Conservation (phyloP, 2,797 vertebrate species). For the Lagodon rhomboides region DNA sequence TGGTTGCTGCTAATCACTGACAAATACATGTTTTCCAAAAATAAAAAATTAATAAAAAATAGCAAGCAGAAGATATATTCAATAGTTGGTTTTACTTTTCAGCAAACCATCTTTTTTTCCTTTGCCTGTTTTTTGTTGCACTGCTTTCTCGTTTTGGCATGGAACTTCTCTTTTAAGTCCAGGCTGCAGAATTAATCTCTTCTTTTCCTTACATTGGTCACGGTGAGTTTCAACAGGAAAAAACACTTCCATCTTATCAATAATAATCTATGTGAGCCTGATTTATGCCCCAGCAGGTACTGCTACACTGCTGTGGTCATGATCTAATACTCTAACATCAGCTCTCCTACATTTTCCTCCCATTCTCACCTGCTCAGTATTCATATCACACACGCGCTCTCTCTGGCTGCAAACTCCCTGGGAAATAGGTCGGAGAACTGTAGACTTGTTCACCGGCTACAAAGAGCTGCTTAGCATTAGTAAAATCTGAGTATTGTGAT, state of each 20-base stretch:
- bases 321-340: conserved; percentile 36
- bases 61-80: background rate
- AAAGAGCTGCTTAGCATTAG: conserved; percentile 58
- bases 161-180: conserved; percentile 8
- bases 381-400: conserved; percentile 58
- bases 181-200: conserved; percentile 40
- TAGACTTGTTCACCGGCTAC: conserved; percentile 43
- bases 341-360: conserved; percentile 27
- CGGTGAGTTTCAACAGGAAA: conserved; percentile 35
- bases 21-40: background rate
- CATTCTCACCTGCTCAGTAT: conserved; percentile 70
- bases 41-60: background rate
- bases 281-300: conserved; percentile 62
- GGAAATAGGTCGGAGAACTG: conserved; percentile 58
- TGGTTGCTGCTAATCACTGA: background rate
- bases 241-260: conserved; percentile 58
- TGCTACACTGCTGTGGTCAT: conserved; percentile 48
- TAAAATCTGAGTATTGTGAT: conserved; percentile 41
- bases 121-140: conserved; percentile 6
- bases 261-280: conserved; percentile 53
- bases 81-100: background rate
- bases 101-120: background rate
- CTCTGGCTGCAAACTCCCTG: conserved; percentile 56
- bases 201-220: conserved; percentile 13
- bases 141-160: background rate